phyloP scores from a whole-genome alignment of 1,140 invertebrate genomes.

The Bombus haemorrhoidalis region DNA sequence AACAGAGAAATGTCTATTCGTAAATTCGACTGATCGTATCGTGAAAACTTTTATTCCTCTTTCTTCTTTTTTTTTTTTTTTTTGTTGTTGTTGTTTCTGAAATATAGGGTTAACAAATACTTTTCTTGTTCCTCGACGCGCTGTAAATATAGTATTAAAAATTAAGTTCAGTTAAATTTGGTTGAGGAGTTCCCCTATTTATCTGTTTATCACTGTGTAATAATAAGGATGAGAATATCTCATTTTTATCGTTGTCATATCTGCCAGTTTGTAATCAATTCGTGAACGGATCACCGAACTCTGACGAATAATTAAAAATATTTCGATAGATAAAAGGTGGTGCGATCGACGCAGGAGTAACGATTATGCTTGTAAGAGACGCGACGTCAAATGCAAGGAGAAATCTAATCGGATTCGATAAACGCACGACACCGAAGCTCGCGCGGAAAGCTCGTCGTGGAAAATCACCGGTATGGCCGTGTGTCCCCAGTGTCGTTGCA shows the following conservation, averaged over 20 bases:
- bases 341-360: not conserved
- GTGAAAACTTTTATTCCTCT: not conserved
- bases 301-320: not conserved
- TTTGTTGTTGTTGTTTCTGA: not conserved
- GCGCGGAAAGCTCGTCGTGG: not conserved
- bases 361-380: not conserved
- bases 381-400: not conserved
- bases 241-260: not conserved
- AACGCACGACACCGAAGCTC: not conserved
- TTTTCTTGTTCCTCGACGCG: too few species aligned
- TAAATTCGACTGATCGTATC: not conserved
- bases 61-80: not conserved
- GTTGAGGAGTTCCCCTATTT: too few species aligned
- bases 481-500: slow-evolving; percentile 6
- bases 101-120: not conserved
- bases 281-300: not conserved
- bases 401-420: not conserved
- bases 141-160: too few species aligned
- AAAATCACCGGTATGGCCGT: not conserved
- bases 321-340: not conserved
- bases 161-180: too few species aligned
- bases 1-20: not conserved
- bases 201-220: too few species aligned
- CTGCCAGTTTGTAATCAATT: not conserved
- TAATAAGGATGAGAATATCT: too few species aligned